phyloP scores from a whole-genome alignment of 2,797 vertebrate species.

The Cuniculus paca region DNA sequence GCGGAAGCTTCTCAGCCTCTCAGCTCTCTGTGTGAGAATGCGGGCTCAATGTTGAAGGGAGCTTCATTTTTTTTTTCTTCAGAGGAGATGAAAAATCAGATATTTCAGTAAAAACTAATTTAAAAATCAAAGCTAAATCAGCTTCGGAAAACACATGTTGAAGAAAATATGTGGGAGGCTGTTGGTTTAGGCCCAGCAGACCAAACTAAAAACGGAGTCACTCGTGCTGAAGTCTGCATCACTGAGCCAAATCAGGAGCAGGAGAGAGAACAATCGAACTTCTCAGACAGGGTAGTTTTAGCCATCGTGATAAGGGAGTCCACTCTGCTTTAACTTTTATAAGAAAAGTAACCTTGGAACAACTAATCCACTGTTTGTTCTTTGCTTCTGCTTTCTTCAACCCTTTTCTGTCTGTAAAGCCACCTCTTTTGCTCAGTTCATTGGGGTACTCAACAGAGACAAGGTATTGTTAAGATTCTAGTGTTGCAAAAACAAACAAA shows the following conservation, averaged over 20 bases:
- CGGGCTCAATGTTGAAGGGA: background rate
- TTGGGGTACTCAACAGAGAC: background rate
- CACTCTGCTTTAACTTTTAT: background rate
- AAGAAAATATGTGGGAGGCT: background rate
- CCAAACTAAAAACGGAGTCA: background rate
- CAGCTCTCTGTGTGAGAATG: background rate
- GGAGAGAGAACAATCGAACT: background rate
- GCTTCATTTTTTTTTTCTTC: background rate
- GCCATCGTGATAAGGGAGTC: background rate
- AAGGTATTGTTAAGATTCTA: background rate
- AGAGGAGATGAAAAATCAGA: background rate
- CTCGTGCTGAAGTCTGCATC: background rate
- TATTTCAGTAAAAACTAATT: constrained; percentile 19
- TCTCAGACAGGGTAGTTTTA: background rate
- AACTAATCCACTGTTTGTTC: background rate
- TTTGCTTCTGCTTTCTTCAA: background rate
- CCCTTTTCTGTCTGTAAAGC: background rate
- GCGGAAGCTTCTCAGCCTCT: background rate
- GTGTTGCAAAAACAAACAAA: background rate
- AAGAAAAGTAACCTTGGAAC: background rate
- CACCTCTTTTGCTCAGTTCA: background rate
- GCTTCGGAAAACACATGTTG: background rate
- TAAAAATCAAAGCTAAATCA: background rate
- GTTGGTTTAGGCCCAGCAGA: background rate
- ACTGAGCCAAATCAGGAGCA: background rate